A percentile compares a stretch with the other conserved stretches of the same genome.
Evolutionary conservation across 2,113 vertebrate species (phyloP).

Genomic region (Vimba vimba): DNA sequence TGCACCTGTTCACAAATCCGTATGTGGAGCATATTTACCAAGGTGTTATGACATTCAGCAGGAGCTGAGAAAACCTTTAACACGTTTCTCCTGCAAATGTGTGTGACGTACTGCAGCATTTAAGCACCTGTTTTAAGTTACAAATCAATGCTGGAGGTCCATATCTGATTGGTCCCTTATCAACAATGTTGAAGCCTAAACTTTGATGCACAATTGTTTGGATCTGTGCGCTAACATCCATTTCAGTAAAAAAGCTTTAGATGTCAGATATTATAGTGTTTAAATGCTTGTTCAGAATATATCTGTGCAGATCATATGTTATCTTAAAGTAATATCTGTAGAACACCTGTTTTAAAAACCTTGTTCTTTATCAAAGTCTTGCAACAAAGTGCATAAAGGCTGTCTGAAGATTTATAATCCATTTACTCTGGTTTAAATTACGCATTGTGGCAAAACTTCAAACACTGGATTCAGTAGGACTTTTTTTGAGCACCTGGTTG

Average conservation of each 20-base stretch:
- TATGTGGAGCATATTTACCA: slow-evolving; percentile 63
- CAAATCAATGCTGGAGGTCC: slow-evolving; percentile 63
- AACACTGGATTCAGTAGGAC: not conserved
- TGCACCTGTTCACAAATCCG: slow-evolving; percentile 49
- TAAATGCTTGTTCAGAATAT: not conserved
- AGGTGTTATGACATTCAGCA: slow-evolving; percentile 65
- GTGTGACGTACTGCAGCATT: slow-evolving; percentile 43
- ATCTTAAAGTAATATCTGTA: slow-evolving; percentile 21
- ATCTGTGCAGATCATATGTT: not conserved
- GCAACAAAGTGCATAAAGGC: slow-evolving; percentile 6
- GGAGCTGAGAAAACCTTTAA: slow-evolving; percentile 56
- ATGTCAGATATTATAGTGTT: not conserved
- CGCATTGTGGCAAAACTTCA: slow-evolving; percentile 11
- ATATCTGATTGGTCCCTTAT: not conserved
- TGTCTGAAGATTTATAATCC: slow-evolving; percentile 17
- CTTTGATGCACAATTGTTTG: too few species aligned
- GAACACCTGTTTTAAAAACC: slow-evolving; percentile 20
- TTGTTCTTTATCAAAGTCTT: slow-evolving; percentile 34
- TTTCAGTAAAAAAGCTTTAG: not conserved
- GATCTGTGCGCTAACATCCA: not conserved
- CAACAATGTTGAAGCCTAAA: not conserved
- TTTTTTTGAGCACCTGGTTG: not conserved
- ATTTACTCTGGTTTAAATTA: slow-evolving; percentile 44
- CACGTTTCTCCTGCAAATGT: slow-evolving; percentile 61
- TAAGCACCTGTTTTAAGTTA: slow-evolving; percentile 71